phyloP scores from a whole-genome alignment of 2,113 vertebrate genomes.

The Hydrochoerus hydrochaeris region DNA sequence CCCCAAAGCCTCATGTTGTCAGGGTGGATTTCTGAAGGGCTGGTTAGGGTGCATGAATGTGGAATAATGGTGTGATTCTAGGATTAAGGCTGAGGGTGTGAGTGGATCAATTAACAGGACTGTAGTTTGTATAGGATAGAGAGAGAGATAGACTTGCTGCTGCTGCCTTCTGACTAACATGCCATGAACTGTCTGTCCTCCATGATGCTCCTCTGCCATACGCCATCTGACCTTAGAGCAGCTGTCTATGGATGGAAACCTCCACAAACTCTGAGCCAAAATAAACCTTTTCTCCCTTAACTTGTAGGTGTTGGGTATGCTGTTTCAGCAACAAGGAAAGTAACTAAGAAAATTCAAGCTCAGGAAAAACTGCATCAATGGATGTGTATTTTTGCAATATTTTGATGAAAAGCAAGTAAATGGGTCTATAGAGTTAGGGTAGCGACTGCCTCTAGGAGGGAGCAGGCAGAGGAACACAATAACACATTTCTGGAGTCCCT shows the following conservation, averaged over 20 bases:
- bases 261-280: not conserved
- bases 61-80: not conserved
- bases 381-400: not conserved
- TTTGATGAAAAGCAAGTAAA: not conserved
- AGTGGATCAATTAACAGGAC: not conserved
- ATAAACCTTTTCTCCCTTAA: not conserved
- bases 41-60: not conserved
- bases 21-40: not conserved
- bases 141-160: not conserved
- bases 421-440: not conserved
- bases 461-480: too few species aligned
- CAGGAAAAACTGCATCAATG: not conserved
- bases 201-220: not conserved
- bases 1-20: not conserved
- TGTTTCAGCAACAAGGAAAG: not conserved
- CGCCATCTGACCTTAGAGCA: not conserved
- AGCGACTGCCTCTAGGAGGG: not conserved
- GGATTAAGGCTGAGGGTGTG: not conserved
- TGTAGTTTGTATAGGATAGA: not conserved
- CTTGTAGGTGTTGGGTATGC: not conserved
- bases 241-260: not conserved
- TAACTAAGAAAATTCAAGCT: not conserved
- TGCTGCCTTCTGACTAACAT: not conserved
- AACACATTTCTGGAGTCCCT: not conserved
- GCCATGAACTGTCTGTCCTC: not conserved